Evolutionary conservation across 64 coral and sea anemone species (phyloP), one percentile per base, ranked within the genome.

Genomic region (Montipora cactus): DNA sequence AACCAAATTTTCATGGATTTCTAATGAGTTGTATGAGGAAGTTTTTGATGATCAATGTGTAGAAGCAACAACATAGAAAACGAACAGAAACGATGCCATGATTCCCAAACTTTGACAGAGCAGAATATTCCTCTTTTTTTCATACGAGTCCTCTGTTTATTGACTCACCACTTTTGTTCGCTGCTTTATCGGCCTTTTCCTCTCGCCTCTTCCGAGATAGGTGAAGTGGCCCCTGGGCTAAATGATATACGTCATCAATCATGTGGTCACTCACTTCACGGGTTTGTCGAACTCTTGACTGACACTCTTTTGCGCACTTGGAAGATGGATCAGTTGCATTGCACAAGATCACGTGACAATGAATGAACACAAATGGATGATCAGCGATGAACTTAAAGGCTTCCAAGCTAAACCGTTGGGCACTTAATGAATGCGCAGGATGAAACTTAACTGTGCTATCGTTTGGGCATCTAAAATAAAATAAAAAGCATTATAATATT

Each of bases 291-390:
- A 6, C 46, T 9, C 73, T 19, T 77, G 91, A 78, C 3, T 48
- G 71, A 71, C 91, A 92, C 14, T 57, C 44, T 64, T 92, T 86
- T 11, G 80, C 68, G 14, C 91, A 92, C 2, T 44, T 44, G 28
- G 91, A 92, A 9, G 18, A 22, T 37, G 10, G 19, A 51, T 92
- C 72, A 23, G 52, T 75, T 7, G 80, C 91, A 78, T 92, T 59
- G 47, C 91, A 92, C 1, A 92, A 48, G 25, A 85, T 80, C 52
- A 86, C 81, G 23, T 92, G 70, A 49, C 91, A 92, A 12, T 92
- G 81, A 76, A 92, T 67, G 28, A 92, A 92, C 9, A 48, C 91
- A 67, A 92, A 50, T 7, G 81, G 72, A 48, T 28, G 61, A 4
- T 49, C 20, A 7, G 70, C 91, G 5, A 92, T 76, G 76, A 92